These are phyloP conservation scores for Chironomus riparius DNA, from an alignment of 2,888 invertebrate genomes.

Conservation along the genomic window DNA sequence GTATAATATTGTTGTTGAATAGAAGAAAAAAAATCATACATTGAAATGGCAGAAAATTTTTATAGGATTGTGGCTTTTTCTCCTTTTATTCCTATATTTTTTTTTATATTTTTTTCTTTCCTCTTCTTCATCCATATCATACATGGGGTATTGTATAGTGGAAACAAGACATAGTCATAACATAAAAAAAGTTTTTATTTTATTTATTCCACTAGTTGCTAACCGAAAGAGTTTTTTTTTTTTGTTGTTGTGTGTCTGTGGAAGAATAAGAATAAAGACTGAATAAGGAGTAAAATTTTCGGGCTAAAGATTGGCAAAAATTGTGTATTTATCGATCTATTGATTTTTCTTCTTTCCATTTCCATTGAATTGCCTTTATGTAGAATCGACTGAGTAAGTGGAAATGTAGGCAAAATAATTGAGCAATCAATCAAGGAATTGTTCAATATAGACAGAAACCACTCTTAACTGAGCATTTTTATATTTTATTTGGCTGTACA, in stretches of 20 bases:
- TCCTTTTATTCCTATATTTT: no score
- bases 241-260: neutral
- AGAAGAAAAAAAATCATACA: neutral
- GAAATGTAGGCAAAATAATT: neutral
- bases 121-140: neutral
- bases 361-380: no score
- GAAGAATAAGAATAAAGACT: neutral
- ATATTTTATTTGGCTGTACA: no score
- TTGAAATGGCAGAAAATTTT: neutral
- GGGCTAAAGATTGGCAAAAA: neutral
- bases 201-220: constrained; percentile 24
- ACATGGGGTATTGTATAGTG: neutral
- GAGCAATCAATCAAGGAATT: constrained; percentile 19
- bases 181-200: constrained; percentile 22
- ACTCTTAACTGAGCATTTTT: no score
- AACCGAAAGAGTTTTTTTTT: neutral
- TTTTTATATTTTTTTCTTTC: neutral
- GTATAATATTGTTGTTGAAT: neutral
- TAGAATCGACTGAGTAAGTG: no score
- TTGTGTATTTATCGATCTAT: neutral
- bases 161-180: constrained; percentile 14
- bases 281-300: neutral
- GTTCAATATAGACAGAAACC: neutral
- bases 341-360: neutral
- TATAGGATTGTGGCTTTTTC: neutral